These are phyloP conservation scores for Chelonus insularis DNA, from an alignment of 1,140 invertebrate genomes.

Conservation along the genomic window DNA sequence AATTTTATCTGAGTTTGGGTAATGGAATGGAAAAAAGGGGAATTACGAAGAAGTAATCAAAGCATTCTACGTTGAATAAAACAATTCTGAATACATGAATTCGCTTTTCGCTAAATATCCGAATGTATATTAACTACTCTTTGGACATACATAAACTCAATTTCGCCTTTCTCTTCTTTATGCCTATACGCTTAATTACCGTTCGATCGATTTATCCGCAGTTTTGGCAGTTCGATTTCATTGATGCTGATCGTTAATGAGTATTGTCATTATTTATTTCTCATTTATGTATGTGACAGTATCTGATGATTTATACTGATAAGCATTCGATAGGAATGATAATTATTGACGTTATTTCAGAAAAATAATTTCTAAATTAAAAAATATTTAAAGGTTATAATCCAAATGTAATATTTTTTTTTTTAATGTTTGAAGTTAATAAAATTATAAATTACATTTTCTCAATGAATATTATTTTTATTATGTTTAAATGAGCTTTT, in stretches of 20 bases:
- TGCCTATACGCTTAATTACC: constrained; percentile 48
- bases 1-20: constrained; percentile 1
- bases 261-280: constrained; percentile 18
- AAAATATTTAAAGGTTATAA: too few species aligned
- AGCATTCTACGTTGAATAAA: background rate
- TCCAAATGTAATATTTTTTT: too few species aligned
- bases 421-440: too few species aligned
- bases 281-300: background rate
- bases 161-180: background rate
- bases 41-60: background rate
- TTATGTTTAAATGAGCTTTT: too few species aligned
- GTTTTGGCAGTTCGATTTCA: constrained; percentile 28
- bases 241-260: constrained; percentile 37
- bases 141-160: constrained; percentile 7
- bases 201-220: constrained; percentile 50
- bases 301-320: too few species aligned
- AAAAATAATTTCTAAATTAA: too few species aligned
- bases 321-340: too few species aligned
- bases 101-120: background rate
- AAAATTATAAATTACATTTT: too few species aligned
- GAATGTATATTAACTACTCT: background rate
- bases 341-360: too few species aligned
- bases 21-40: background rate
- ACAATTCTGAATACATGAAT: constrained; percentile 6
- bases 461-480: too few species aligned